A percentile compares a stretch with the other conserved stretches of the same genome.
Conservation (phyloP, 2,113 vertebrate species). For the Xiphophorus couchianus region DNA sequence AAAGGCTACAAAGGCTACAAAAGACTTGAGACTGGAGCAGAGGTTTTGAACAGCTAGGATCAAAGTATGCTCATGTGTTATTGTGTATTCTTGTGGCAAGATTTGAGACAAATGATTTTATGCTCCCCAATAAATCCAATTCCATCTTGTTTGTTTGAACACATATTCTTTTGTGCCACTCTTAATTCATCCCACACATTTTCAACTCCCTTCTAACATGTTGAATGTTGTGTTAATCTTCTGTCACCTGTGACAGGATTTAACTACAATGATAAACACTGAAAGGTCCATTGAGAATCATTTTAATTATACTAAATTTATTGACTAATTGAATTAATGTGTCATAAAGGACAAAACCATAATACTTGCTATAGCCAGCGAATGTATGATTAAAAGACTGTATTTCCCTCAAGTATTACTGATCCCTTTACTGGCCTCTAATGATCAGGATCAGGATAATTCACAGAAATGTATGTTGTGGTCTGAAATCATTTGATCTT, state of each 20-base stretch:
- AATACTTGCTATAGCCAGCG: background rate
- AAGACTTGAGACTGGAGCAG: background rate
- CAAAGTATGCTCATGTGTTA: background rate
- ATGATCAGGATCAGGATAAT: constrained; percentile 17
- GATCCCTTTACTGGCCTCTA: constrained; percentile 20
- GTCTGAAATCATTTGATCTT: background rate
- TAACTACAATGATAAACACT: background rate
- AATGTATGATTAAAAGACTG: background rate
- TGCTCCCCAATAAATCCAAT: background rate
- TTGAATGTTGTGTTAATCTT: background rate
- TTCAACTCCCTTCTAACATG: background rate
- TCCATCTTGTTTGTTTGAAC: background rate
- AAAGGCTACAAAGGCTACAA: background rate
- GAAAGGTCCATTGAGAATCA: background rate
- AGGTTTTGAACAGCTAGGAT: background rate
- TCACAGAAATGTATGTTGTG: constrained; percentile 16
- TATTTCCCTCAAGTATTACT: constrained; percentile 27
- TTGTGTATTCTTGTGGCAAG: background rate
- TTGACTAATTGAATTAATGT: background rate
- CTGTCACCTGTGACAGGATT: background rate
- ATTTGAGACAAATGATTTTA: background rate
- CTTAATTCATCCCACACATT: background rate
- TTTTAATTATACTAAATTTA: background rate
- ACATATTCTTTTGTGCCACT: background rate
- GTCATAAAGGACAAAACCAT: background rate